Conservation (phyloP, 1,140 invertebrate genomes). For the Whitmania pigra region DNA sequence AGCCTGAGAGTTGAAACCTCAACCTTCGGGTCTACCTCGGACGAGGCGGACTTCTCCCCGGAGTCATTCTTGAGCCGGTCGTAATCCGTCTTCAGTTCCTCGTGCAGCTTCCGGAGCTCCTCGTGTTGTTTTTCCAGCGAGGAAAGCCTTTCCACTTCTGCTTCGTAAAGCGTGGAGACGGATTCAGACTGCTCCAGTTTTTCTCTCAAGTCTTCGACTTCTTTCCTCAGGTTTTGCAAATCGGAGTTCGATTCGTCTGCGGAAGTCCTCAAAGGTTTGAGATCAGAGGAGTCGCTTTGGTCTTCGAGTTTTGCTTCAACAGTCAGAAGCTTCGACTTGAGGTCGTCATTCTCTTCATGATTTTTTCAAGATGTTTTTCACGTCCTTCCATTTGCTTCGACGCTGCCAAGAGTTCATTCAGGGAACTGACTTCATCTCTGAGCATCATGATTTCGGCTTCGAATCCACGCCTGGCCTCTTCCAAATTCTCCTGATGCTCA, state of each 20-base stretch:
- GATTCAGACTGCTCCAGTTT: neutral
- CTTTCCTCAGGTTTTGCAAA: neutral
- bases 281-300: neutral
- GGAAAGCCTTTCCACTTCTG: constrained; percentile 10
- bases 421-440: constrained; percentile 45
- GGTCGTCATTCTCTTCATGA: constrained; percentile 48
- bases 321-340: neutral
- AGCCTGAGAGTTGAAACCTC: neutral
- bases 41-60: neutral
- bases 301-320: neutral
- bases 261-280: neutral
- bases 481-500: too few species aligned
- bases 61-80: neutral
- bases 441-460: too few species aligned
- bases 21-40: neutral
- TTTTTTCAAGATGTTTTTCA: constrained; percentile 38
- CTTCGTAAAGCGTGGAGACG: constrained; percentile 9
- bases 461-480: too few species aligned
- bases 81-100: neutral
- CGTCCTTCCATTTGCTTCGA: constrained; percentile 28
- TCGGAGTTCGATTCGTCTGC: neutral
- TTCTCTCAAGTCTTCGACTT: neutral
- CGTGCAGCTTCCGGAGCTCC: neutral
- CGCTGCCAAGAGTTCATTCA: constrained; percentile 32
- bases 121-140: neutral